A percentile compares a stretch with the other conserved stretches of the same genome.
phyloP scores from a whole-genome alignment of 2,113 vertebrate species.

The Oreocharis arfaki region DNA sequence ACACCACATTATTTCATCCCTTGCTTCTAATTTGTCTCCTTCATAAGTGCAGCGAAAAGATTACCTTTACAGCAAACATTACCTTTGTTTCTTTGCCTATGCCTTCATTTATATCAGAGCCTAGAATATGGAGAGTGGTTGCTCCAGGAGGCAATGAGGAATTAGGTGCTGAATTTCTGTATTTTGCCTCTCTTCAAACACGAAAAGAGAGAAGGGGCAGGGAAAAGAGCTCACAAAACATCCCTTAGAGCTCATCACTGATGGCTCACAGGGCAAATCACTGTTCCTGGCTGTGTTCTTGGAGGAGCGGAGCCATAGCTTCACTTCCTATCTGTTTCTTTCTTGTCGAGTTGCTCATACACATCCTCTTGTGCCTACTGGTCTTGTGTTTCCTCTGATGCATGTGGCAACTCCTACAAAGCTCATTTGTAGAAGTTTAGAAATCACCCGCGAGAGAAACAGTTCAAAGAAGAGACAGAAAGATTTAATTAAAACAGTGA shows the following conservation, averaged over 20 bases:
- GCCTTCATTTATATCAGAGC: background rate
- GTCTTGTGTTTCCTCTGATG: background rate
- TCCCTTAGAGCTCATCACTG: background rate
- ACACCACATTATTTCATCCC: background rate
- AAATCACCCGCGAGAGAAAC: background rate
- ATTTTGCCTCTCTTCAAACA: background rate
- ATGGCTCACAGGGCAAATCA: background rate
- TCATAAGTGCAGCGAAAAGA: accelerated
- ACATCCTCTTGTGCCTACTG: background rate
- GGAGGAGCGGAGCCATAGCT: background rate
- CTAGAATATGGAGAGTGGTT: background rate
- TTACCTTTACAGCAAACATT: background rate
- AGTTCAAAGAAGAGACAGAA: background rate
- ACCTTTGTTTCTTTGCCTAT: background rate
- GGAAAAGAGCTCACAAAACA: background rate
- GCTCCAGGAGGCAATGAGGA: background rate
- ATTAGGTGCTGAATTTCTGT: accelerated
- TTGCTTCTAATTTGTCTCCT: background rate
- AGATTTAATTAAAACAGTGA: background rate
- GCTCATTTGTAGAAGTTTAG: background rate
- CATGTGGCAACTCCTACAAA: background rate
- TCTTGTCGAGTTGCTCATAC: background rate
- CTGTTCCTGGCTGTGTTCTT: background rate
- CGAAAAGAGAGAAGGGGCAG: background rate
- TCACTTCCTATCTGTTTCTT: background rate